Evolutionary conservation across 2,113 vertebrate species (phyloP).

Genomic region (Blennius ocellaris): DNA sequence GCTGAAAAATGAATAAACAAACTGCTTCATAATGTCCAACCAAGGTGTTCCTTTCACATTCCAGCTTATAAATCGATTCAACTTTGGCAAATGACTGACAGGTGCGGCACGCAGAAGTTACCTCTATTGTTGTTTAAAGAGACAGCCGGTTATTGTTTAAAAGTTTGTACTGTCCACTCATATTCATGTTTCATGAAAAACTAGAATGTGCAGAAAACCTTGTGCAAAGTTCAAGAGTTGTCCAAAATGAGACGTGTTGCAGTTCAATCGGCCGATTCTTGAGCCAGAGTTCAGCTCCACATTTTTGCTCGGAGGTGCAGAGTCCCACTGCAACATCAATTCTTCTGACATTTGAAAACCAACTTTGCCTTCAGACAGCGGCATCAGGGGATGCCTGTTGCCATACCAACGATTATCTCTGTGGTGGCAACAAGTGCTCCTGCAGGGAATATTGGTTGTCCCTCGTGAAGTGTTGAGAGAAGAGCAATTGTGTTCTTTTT

Average conservation of each 20-base stretch:
- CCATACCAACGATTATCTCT: conserved; percentile 74
- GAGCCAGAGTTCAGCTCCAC: conserved; percentile 31
- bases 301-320: conserved; percentile 54
- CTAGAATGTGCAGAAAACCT: not conserved
- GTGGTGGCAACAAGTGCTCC: conserved; percentile 66
- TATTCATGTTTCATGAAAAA: no score
- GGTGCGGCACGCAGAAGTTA: not conserved
- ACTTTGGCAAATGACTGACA: conserved; percentile 6
- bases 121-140: conserved; percentile 16
- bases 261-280: not conserved
- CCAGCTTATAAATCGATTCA: not conserved
- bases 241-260: not conserved
- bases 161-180: not conserved
- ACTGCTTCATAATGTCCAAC: not conserved
- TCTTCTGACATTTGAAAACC: conserved; percentile 74
- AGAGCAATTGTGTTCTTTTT: conserved; percentile 24
- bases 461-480: conserved; percentile 62
- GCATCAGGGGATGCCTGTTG: conserved; percentile 69
- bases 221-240: not conserved
- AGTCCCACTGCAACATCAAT: conserved; percentile 56
- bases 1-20: no score
- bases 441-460: conserved; percentile 50
- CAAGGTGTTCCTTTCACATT: not conserved
- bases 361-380: conserved; percentile 64
- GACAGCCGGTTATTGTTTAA: not conserved